Evolutionary conservation across 2,888 invertebrate species (phyloP).

Genomic region (Eilema depressum): DNA sequence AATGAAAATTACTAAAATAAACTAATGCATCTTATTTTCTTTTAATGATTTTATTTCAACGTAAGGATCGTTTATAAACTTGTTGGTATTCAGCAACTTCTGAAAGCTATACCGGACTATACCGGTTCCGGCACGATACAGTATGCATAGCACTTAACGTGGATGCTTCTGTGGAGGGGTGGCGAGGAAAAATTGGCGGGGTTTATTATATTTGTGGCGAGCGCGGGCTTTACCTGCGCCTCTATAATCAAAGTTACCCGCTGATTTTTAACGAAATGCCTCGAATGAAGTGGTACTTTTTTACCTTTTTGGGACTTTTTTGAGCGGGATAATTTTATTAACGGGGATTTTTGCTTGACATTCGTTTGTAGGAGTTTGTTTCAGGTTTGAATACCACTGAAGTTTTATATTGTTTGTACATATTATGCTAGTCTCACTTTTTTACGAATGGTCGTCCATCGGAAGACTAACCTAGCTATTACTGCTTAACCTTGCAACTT

Average conservation of each 20-base stretch:
- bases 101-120: not conserved
- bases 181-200: conserved; percentile 60
- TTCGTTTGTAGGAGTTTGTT: not conserved
- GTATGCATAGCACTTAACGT: conserved; percentile 6
- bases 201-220: conserved; percentile 63
- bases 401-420: not conserved
- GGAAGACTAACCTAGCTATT: no score
- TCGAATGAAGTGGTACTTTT: conserved; percentile 19
- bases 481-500: no score
- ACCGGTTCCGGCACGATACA: not conserved
- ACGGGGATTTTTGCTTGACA: conserved; percentile 9
- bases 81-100: no score
- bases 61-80: no score
- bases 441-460: not conserved
- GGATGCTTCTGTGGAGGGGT: conserved; percentile 42
- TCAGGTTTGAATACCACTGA: not conserved
- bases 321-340: conserved; percentile 29
- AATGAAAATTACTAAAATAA: no score
- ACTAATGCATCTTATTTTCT: no score
- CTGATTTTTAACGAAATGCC: conserved; percentile 42
- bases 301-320: conserved; percentile 20
- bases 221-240: conserved; percentile 47
- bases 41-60: no score
- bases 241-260: conserved; percentile 48
- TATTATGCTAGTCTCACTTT: not conserved